phyloP scores from a whole-genome alignment of 2,113 vertebrate species.

The Formicarius rufipectus region DNA sequence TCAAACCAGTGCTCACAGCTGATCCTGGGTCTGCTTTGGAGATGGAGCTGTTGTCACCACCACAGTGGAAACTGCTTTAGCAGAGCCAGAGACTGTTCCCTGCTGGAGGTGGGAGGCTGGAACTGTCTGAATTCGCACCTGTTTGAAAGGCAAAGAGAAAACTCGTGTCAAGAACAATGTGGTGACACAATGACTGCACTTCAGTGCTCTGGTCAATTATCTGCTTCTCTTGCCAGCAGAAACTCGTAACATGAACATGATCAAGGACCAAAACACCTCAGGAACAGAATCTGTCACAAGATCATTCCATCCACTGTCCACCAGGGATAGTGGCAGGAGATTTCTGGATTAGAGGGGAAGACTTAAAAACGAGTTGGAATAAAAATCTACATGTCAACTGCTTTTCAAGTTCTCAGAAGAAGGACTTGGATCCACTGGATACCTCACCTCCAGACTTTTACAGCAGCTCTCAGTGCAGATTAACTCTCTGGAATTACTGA shows the following conservation, averaged over 20 bases:
- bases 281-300: not conserved
- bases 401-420: not conserved
- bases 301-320: not conserved
- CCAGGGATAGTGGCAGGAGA: not conserved
- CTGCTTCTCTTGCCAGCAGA: not conserved
- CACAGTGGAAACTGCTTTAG: slow-evolving; percentile 92
- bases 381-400: not conserved
- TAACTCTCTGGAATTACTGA: not conserved
- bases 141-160: not conserved
- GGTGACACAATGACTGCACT: not conserved
- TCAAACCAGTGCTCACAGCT: slow-evolving; percentile 66
- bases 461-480: not conserved
- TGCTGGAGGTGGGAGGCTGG: slow-evolving; percentile 91
- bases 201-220: not conserved
- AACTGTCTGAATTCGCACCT: slow-evolving; percentile 96
- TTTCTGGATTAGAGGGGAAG: not conserved
- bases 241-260: not conserved
- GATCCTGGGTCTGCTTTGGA: slow-evolving; percentile 86
- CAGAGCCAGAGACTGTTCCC: slow-evolving; percentile 83
- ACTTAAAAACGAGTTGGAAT: not conserved
- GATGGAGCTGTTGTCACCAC: slow-evolving; percentile 92
- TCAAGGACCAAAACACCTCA: not conserved
- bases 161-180: not conserved
- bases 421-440: not conserved
- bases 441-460: not conserved